These are phyloP conservation scores for Plagiodera versicolora DNA, from an alignment of 2,888 invertebrate genomes.

Conservation along the genomic window DNA sequence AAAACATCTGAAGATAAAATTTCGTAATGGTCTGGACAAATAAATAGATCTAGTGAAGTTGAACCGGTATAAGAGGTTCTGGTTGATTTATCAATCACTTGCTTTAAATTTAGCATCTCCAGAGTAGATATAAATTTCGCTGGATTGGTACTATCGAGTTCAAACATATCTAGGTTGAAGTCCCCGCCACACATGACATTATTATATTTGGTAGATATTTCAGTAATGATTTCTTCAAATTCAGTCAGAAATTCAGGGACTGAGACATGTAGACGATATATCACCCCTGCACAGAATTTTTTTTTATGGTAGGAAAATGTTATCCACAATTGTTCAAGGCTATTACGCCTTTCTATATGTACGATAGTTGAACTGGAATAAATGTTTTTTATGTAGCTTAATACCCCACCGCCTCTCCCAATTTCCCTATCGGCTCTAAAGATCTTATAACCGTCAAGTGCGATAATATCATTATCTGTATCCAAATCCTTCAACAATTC, in stretches of 20 bases:
- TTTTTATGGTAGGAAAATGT: neutral
- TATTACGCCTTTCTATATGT: neutral
- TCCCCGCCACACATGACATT: conserved; percentile 4
- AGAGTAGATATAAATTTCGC: neutral
- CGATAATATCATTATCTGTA: conserved; percentile 1
- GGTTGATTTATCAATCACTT: neutral
- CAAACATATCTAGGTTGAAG: conserved; percentile 3
- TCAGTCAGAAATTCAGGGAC: neutral
- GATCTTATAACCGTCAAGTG: neutral
- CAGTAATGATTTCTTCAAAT: neutral
- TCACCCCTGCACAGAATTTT: neutral
- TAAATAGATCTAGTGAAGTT: conserved; percentile 2
- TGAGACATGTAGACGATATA: neutral
- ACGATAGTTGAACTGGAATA: neutral
- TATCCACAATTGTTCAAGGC: neutral
- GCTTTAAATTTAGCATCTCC: neutral
- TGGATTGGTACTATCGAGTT: neutral
- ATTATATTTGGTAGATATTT: conserved; percentile 4
- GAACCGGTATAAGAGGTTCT: neutral
- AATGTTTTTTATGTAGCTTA: neutral
- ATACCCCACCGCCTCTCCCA: neutral
- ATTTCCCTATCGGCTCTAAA: neutral
- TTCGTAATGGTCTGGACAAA: neutral
- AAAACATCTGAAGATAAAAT: neutral
- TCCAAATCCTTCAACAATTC: too few relatives aligned